phyloP scores from a whole-genome alignment of 2,888 invertebrate species.

The Lithophane semibrunnea region DNA sequence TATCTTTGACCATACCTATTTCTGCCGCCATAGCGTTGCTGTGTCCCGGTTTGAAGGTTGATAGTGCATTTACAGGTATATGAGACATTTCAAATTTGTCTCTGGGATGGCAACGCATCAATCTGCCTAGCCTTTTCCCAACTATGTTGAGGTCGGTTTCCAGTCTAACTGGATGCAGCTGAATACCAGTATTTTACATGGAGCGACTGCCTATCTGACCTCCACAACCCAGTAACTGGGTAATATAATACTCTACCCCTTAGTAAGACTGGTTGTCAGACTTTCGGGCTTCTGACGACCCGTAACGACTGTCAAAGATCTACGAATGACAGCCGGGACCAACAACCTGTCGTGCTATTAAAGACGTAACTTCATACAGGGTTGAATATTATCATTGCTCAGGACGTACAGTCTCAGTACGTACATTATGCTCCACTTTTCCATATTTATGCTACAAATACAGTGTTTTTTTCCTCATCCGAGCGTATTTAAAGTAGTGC shows the following conservation, averaged over 20 bases:
- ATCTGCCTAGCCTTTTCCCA: neutral
- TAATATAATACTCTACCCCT: no score
- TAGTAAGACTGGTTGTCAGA: neutral
- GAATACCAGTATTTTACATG: neutral
- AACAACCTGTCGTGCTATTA: neutral
- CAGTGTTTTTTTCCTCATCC: conserved; percentile 43
- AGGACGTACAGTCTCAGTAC: neutral
- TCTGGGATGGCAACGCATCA: neutral
- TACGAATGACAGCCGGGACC: neutral
- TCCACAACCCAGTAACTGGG: neutral
- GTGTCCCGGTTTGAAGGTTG: no score
- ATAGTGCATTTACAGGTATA: no score
- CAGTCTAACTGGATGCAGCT: neutral
- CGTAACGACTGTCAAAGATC: neutral
- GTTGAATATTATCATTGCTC: neutral
- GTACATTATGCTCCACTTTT: no score
- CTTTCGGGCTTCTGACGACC: neutral
- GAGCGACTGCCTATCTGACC: neutral
- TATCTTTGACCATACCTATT: no score
- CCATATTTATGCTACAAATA: neutral
- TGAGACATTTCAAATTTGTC: no score
- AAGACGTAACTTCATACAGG: neutral
- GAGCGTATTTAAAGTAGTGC: conserved; percentile 29
- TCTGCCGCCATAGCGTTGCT: no score
- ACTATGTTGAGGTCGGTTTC: neutral